Base-by-base conservation (phyloP, 2,888 invertebrate species). In the Julus scanicus region DNA sequence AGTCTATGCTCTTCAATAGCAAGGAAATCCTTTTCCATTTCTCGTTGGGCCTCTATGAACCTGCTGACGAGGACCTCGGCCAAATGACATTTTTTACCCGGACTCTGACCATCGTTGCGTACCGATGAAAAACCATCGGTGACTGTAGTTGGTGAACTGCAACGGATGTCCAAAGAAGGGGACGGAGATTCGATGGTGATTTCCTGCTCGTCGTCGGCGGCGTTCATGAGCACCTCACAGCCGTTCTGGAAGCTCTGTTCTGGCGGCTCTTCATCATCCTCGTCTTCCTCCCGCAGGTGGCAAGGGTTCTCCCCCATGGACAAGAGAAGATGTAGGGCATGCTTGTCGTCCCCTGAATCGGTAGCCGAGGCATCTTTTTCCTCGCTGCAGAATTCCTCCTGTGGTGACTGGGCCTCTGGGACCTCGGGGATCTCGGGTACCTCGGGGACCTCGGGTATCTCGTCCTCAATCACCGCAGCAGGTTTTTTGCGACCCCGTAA, bases 151-250 rank as follows among this genome's bases (percentile, higher is more conserved):
- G 83, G 83, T 15, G 83, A 83, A n/a, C 83, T n/a, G 39, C 83
- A 84, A n/a, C 11, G 85, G 49, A 85, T 85, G 29, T 85, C n/a
- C 49, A 49, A 44, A 2, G 85, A 85, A 9, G 49, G 85, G 2
- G 85, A 85, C 2, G 44, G 85, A 6, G 85, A 85, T 44, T 85
- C 85, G n/a, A 85, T 85, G 48, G 85, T 85, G 44, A 85, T 85
- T 9, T 85, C 85, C 20, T 20, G n/a, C 4, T 39, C 40, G 2
- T 85, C 85, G 37, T 80, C 80, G 1, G 37, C 80, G 37, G 37
- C 80, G 37, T 80, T 80, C 37, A 80, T 9, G 29, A 80, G 80
- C 13, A 80, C 80, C 13, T 80, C 80, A 17, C 63, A 63, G 13
- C 63, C 63, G 80, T 37, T 80, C 80, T 37, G 80, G 37, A 37